Base-by-base conservation (phyloP, 2,113 vertebrate species). In the Seriola aureovittata region DNA sequence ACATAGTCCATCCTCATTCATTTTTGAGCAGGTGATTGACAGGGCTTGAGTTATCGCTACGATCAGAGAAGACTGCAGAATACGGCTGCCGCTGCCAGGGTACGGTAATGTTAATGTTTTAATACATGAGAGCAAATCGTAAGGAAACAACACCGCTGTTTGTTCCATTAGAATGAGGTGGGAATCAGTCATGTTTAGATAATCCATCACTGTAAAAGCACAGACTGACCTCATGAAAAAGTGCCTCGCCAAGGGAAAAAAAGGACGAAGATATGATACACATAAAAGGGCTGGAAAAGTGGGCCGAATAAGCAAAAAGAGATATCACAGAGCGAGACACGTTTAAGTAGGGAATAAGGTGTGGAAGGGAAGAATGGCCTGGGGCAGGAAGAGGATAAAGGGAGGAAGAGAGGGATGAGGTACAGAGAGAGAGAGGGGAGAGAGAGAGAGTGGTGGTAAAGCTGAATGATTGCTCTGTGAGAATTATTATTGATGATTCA, bases 401-500 rank as follows among this genome's bases (percentile, higher is more conserved):
- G 84, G 83, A 78, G 74, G 32, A 46, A 82, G 63, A 73, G 65
- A 73, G 71, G 72, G 71, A 84, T 78, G 71, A 57, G 81, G 64
- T 76, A 75, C 69, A 57, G 17, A 59, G 63, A 67, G 69, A 70
- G 74, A 86, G 77, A 80, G 55, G 68, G 59, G 71, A 54, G 85
- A 66, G 60, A 62, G 48, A 68, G 64, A 62, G 86, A 87, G 91
- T 82, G 92, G 93, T 87, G 90, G 92, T 91, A 92, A 93, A 95
- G 92, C 92, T 95, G 93, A 94, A 94, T 94, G 93, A 95, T 94
- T 91, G 93, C 93, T 92, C 90, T 92, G 93, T 93, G 94, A 95
- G 93, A 94, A 95, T 93, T 95, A 95, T 95, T 95, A 94, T 95
- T 95, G 95, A 96, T 95, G 95, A 96, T 94, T 95, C 94, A 95